phyloP scores from a whole-genome alignment of 2,888 invertebrate species.

The Dexiosoma caninum region DNA sequence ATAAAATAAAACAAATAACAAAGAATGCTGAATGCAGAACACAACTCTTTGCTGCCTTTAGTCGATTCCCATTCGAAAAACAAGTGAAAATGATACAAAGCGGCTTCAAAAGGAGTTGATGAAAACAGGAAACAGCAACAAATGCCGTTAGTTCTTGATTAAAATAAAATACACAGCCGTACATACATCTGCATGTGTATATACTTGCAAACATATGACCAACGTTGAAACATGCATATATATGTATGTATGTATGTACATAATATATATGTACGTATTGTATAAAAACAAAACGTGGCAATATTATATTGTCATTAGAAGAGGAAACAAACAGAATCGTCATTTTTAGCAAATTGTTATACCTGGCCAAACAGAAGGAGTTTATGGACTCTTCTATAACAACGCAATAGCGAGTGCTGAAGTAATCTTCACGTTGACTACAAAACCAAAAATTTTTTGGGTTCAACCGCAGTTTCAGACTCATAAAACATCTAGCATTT shows the following conservation, averaged over 20 bases:
- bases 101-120: slow-evolving; percentile 32
- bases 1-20: slow-evolving; percentile 22
- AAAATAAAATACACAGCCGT: not conserved
- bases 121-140: slow-evolving; percentile 45
- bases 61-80: not conserved
- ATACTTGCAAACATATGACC: not conserved
- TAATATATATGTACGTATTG: not conserved
- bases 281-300: no score
- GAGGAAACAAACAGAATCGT: no score
- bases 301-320: no score
- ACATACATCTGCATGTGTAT: not conserved
- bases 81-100: slow-evolving; percentile 15
- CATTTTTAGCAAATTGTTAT: no score
- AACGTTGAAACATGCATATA: not conserved
- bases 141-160: slow-evolving; percentile 41
- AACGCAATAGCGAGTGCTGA: no score
- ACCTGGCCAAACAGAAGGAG: no score
- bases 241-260: not conserved
- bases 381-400: no score
- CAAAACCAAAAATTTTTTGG: no score
- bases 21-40: not conserved
- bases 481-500: no score
- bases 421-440: no score
- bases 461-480: no score
- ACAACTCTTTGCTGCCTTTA: slow-evolving; percentile 26